Base-by-base conservation (phyloP, 2,888 invertebrate species). In the Drosophila borborema region DNA sequence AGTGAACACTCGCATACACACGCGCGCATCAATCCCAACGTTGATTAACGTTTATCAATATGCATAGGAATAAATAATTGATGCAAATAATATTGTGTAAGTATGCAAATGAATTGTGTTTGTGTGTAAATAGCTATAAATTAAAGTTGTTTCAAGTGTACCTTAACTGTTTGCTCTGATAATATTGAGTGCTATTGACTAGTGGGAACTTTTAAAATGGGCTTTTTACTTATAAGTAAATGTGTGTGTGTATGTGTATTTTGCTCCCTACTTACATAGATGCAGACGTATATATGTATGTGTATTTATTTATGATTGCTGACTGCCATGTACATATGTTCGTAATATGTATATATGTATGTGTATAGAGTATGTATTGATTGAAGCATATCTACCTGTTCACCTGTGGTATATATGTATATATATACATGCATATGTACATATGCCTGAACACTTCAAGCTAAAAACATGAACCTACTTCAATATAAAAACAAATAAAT, bases 11-110 rank as follows among this genome's bases (percentile, higher is more conserved):
- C 20, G 20, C 36, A 59, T 16, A 54, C 31, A 62, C 10, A 54
- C 31, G 14, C 31, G 31, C 31, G 20, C 12, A 56, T 16, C 16
- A 16, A 56, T 16, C 16, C 7, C 23, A n/a, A 12, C n/a, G 16
- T 38, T 48, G 48, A 55, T 48, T 28, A 51, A 51, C 49, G 34
- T 64, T 9, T 34, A 34, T 45, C 34, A 55, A 48, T 16, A 60
- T 36, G 18, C 28, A n/a, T 31, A 18, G 36, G 31, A 63, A 53
- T 53, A 36, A 58, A 46, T 18, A 51, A 43, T 51, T 49, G 31
- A 64, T 64, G 59, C 46, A 48, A 16, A 45, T 38, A 31, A 53
- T 63, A 43, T 3, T 63, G 36, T 45, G 54, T 38, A 67, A 46
- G 18, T 63, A 31, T 45, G 67, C 38, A 66, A 67, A 66, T 40